Evolutionary conservation across 2,113 vertebrate genomes (phyloP).

Genomic region (Macquaria australasica): DNA sequence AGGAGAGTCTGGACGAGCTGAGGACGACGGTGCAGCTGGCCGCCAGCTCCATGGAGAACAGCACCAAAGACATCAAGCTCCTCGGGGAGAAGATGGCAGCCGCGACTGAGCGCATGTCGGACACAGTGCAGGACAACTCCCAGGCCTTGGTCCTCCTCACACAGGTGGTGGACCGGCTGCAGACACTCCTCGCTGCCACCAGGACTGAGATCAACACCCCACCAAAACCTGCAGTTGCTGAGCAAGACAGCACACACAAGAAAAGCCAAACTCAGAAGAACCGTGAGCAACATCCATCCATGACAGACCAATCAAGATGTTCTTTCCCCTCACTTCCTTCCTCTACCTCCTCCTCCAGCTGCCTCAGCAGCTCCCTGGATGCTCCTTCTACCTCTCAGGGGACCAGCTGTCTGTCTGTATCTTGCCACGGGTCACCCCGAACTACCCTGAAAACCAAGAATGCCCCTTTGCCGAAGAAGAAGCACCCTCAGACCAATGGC

Average conservation of each 20-base stretch:
- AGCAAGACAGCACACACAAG: slow-evolving; percentile 4
- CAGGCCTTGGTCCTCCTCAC: slow-evolving; percentile 74
- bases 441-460: slow-evolving; percentile 8
- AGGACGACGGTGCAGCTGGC: slow-evolving; percentile 69
- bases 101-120: slow-evolving; percentile 73
- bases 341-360: slow-evolving; percentile 68
- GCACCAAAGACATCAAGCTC: slow-evolving; percentile 74
- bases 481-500: slow-evolving; percentile 57
- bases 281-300: slow-evolving; percentile 6
- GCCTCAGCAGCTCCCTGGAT: slow-evolving; percentile 53
- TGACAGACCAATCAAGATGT: slow-evolving; percentile 40
- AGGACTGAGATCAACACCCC: not conserved
- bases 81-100: slow-evolving; percentile 76
- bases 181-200: slow-evolving; percentile 53
- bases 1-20: slow-evolving; percentile 78
- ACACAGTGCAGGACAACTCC: slow-evolving; percentile 79
- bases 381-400: slow-evolving; percentile 53
- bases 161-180: slow-evolving; percentile 75
- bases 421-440: slow-evolving; percentile 43
- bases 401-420: slow-evolving; percentile 21
- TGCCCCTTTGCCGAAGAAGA: not conserved
- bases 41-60: slow-evolving; percentile 77
- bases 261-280: not conserved
- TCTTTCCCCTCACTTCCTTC: slow-evolving; percentile 45
- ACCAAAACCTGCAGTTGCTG: not conserved